Evolutionary conservation across 2,797 vertebrate genomes (phyloP).

Genomic region (Platalea minor): DNA sequence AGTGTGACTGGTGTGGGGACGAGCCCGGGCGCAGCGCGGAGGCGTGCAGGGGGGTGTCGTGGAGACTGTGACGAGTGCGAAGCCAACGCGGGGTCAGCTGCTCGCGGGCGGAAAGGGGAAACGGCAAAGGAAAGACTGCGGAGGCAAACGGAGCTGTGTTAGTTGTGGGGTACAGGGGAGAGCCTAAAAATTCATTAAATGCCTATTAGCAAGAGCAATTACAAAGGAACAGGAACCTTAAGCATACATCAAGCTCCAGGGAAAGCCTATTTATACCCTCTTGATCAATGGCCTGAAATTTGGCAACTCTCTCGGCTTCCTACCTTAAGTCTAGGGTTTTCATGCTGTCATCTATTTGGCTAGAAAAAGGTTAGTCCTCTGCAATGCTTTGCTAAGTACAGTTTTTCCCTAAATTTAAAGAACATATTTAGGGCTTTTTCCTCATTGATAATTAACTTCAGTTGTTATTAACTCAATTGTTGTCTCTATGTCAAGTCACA

Average conservation of each 20-base stretch:
- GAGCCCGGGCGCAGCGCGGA: background rate
- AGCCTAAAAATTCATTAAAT: background rate
- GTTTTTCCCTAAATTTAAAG: conserved; percentile 26
- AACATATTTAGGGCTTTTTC: background rate
- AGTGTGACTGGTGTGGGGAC: background rate
- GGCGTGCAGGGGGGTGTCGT: background rate
- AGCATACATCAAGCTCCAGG: background rate
- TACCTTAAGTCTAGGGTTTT: background rate
- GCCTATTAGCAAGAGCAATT: background rate
- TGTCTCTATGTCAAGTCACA: conserved; percentile 51
- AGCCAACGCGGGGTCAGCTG: background rate
- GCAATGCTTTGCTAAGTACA: background rate
- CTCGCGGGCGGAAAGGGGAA: conserved; percentile 13
- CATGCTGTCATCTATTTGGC: too few species aligned
- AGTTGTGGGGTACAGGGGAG: background rate
- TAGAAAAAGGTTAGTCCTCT: background rate
- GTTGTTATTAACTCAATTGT: conserved; percentile 46
- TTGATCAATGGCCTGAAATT: background rate
- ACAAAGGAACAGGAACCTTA: background rate
- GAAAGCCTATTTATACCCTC: background rate
- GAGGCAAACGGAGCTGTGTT: background rate
- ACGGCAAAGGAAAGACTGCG: background rate
- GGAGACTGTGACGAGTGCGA: background rate
- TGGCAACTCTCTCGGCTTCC: background rate
- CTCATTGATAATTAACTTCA: conserved; percentile 48